Conservation (phyloP, 2,113 vertebrate species). For the Sylvilagus bachmani region DNA sequence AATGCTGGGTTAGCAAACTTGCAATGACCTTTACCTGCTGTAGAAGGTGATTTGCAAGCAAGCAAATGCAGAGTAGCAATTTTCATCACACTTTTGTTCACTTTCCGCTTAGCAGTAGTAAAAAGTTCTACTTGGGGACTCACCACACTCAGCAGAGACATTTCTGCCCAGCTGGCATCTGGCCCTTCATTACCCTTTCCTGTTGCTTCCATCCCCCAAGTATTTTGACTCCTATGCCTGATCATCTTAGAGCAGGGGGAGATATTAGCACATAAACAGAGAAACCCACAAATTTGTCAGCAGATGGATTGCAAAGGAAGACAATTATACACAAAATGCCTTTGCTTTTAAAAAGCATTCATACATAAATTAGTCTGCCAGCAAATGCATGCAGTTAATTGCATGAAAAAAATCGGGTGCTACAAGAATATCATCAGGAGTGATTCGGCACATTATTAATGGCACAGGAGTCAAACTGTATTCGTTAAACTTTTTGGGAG, state of each 20-base stretch:
- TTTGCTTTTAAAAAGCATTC: slow-evolving; percentile 86
- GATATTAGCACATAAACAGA: slow-evolving; percentile 86
- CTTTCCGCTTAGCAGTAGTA: slow-evolving; percentile 70
- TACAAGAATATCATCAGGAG: slow-evolving; percentile 83
- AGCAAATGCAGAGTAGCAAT: slow-evolving; percentile 61
- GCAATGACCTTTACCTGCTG: slow-evolving; percentile 33
- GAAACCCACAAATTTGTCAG: slow-evolving; percentile 86
- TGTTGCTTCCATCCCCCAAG: slow-evolving; percentile 85
- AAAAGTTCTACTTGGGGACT: slow-evolving; percentile 64
- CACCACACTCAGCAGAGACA: slow-evolving; percentile 46
- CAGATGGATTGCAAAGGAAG: slow-evolving; percentile 87
- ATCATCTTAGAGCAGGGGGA: slow-evolving; percentile 79
- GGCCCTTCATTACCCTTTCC: slow-evolving; percentile 84
- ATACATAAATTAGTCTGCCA: slow-evolving; percentile 88
- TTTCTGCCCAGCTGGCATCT: slow-evolving; percentile 79
- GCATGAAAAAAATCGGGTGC: slow-evolving; percentile 74
- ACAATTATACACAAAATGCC: slow-evolving; percentile 86
- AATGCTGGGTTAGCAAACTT: neutral
- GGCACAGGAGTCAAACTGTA: slow-evolving; percentile 84
- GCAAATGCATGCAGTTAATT: slow-evolving; percentile 87
- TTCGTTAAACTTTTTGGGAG: slow-evolving; percentile 84
- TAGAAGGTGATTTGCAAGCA: slow-evolving; percentile 60
- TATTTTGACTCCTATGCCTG: slow-evolving; percentile 83
- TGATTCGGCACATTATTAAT: slow-evolving; percentile 85
- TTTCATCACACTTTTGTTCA: slow-evolving; percentile 78